Evolutionary conservation across 2,888 invertebrate genomes (phyloP), one percentile per base, ranked within the genome.

Genomic region (Cosmopolites sordidus): DNA sequence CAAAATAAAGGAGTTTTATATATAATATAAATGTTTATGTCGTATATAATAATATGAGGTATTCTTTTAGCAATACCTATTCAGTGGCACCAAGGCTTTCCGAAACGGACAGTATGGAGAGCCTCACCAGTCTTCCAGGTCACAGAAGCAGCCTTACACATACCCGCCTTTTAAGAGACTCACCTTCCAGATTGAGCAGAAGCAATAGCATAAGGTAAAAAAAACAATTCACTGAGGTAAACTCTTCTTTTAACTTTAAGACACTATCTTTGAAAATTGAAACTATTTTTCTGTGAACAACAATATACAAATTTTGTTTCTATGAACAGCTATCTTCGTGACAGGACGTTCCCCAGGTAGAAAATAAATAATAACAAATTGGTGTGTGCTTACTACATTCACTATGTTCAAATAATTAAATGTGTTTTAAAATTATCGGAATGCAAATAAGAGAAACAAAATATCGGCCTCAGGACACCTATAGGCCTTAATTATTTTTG

Each of bases 321-420:
- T 64, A 64, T 56, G 59, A 63, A 63, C 76, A 90, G 91, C 89
- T 89, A 89, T 79, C 89, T 90, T 76, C 86, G 87, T 84, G 90
- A 90, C 83, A 83, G 91, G 89, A 91, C 91, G 66, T 91, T 90
- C 77, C 89, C 90, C 83, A 91, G 91, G 90, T 89, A 88, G 76
- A 56, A 48, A 14, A 9, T 16, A 11, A 12, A 44, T 18, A 27
- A 41, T 41, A 30, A 44, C 9, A 22, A 39, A 38, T 45, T 61
- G 61, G 22, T 56, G 53, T 60, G 63, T 65, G 62, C 62, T 65
- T 65, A 64, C 63, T 60, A 61, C 62, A 61, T 30, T 58, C 42
- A 38, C 49, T 22, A 39, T 48, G 40, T 22, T 40, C 40, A 40
- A 16, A 40, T 40, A n/a, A n/a, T n/a, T n/a, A n/a, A n/a, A n/a